Percentiles rank a stretch among this genome's conserved stretches.
Evolutionary conservation across 2,797 vertebrate species (phyloP).

Genomic region (Serranus cabrilla): DNA sequence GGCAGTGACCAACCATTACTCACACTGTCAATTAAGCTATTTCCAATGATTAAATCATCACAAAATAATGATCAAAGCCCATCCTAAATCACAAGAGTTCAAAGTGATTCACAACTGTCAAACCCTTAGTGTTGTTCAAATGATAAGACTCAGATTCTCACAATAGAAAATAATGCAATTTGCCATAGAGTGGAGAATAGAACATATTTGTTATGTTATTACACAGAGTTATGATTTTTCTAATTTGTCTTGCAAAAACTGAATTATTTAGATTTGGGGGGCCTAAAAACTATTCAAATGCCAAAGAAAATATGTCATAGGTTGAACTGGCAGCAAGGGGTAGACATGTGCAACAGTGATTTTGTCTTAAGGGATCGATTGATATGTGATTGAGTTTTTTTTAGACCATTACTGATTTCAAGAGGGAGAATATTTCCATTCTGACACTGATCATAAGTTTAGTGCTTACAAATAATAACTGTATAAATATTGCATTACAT

Average conservation of each 20-base stretch:
- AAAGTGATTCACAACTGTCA: background rate
- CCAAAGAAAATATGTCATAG: background rate
- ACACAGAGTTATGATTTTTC: background rate
- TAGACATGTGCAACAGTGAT: no score
- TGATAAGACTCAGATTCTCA: background rate
- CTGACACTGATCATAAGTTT: background rate
- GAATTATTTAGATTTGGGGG: background rate
- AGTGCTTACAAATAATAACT: background rate
- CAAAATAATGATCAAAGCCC: background rate
- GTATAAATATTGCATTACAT: background rate
- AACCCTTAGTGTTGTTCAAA: background rate
- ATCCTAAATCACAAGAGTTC: background rate
- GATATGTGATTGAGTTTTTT: no score
- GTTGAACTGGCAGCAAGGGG: background rate
- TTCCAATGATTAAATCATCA: background rate
- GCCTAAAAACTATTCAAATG: background rate
- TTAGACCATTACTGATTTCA: no score
- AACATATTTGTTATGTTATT: background rate
- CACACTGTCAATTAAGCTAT: background rate
- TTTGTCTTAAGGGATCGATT: no score
- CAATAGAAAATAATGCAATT: no score
- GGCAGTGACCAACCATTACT: background rate
- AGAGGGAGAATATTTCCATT: no score
- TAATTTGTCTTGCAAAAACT: background rate
- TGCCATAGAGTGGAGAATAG: background rate